Evolutionary conservation across 2,797 vertebrate species (phyloP).

Genomic region (Aotus griseimembra): DNA sequence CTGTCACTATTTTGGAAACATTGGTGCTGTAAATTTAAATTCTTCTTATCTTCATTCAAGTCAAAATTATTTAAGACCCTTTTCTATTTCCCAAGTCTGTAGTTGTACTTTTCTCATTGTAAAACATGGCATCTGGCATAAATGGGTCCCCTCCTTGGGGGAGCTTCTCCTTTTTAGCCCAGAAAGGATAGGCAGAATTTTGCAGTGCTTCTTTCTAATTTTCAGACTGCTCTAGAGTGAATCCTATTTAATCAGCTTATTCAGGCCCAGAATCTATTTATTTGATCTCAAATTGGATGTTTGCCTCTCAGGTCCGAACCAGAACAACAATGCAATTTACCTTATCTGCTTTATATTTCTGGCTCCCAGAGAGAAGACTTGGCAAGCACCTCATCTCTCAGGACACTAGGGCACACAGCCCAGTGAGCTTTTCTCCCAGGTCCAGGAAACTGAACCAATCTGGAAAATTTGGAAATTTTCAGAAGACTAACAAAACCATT

Average conservation of each 20-base stretch:
- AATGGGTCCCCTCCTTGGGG: neutral
- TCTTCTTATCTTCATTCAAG: slow-evolving; percentile 17
- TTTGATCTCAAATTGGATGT: slow-evolving; percentile 69
- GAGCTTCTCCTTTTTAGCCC: neutral
- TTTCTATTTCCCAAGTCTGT: neutral
- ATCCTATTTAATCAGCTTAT: slow-evolving; percentile 59
- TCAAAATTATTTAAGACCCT: neutral
- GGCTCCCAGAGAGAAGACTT: slow-evolving; percentile 16
- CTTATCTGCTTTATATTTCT: slow-evolving; percentile 63
- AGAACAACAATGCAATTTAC: slow-evolving; percentile 65
- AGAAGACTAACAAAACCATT: slow-evolving; percentile 6
- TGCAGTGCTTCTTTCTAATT: slow-evolving; percentile 25
- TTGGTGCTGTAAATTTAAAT: neutral
- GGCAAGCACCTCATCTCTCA: slow-evolving; percentile 10
- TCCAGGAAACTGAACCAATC: neutral
- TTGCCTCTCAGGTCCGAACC: slow-evolving; percentile 61
- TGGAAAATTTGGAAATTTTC: slow-evolving; percentile 56
- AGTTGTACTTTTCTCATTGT: neutral
- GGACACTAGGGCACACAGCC: neutral
- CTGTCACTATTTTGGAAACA: neutral
- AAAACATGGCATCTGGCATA: neutral
- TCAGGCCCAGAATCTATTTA: slow-evolving; percentile 64
- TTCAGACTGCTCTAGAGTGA: slow-evolving; percentile 33
- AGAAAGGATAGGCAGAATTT: neutral
- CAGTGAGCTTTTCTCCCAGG: neutral